These are phyloP conservation scores for Pangasius djambal DNA, from an alignment of 2,797 vertebrate genomes.

Conservation along the genomic window DNA sequence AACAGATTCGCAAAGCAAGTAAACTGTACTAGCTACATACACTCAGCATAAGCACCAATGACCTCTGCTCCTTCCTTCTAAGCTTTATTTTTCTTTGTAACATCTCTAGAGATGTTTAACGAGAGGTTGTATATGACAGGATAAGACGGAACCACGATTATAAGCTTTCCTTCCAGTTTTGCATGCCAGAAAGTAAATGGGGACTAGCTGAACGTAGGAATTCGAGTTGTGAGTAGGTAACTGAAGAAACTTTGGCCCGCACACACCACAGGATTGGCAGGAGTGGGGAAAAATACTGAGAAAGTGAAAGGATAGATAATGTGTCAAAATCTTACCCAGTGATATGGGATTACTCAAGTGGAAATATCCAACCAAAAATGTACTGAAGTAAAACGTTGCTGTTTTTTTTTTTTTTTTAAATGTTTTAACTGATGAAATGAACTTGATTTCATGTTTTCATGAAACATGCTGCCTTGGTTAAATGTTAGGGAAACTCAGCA, in stretches of 20 bases:
- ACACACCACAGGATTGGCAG: not conserved
- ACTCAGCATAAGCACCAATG: not conserved
- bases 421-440: too few relatives aligned
- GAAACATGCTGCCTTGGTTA: not conserved
- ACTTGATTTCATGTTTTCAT: too few relatives aligned
- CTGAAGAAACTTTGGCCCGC: not conserved
- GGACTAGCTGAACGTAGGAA: not conserved
- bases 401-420: too few relatives aligned
- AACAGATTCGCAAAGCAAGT: not conserved
- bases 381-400: too few relatives aligned
- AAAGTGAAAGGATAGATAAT: not conserved
- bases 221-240: not conserved
- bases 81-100: not conserved
- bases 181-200: not conserved
- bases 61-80: not conserved
- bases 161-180: too few relatives aligned
- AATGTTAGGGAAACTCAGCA: not conserved
- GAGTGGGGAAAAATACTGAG: not conserved
- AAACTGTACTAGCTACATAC: not conserved
- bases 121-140: not conserved
- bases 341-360: too few relatives aligned
- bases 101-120: not conserved
- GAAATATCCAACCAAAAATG: too few relatives aligned
- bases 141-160: not conserved
- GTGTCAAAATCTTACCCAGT: too few relatives aligned